phyloP scores from a whole-genome alignment of 1,140 invertebrate species.

The Argopecten irradians region DNA sequence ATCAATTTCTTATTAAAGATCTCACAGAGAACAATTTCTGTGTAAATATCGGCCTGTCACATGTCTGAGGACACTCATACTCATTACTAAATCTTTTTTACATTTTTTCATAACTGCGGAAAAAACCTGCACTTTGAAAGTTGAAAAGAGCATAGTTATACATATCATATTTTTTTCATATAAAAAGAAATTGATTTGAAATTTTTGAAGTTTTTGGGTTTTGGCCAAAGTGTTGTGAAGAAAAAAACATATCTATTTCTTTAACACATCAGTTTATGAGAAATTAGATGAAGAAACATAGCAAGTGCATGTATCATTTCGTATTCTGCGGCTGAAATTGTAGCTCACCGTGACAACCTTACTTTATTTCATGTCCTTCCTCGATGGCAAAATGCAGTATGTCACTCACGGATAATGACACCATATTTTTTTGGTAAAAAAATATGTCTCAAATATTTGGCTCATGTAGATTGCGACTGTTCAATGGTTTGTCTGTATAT shows the following conservation, averaged over 20 bases:
- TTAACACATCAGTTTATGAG: slow-evolving; percentile 10
- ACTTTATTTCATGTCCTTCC: not conserved
- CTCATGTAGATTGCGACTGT: not conserved
- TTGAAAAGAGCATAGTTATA: slow-evolving; percentile 23
- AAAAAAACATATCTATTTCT: not conserved
- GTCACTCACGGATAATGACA: not conserved
- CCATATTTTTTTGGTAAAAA: not conserved
- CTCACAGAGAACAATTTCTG: not conserved
- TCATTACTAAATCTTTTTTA: not conserved
- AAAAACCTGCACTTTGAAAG: slow-evolving; percentile 8
- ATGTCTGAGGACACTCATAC: not conserved
- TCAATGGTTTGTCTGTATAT: slow-evolving; percentile 3
- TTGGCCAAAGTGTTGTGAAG: not conserved
- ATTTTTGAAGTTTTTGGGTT: slow-evolving; percentile 12
- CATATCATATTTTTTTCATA: not conserved
- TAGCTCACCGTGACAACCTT: not conserved
- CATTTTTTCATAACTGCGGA: not conserved
- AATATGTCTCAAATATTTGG: slow-evolving; percentile 11
- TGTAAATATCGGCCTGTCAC: not conserved
- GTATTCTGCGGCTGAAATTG: not conserved
- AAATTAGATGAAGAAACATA: not conserved
- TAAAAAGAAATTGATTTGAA: slow-evolving; percentile 3
- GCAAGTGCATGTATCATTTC: not conserved
- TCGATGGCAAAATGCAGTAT: not conserved
- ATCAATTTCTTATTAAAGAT: slow-evolving; percentile 23